Evolutionary conservation across 2,888 invertebrate genomes (phyloP), one percentile per base, ranked within the genome.

Genomic region (Cylloceria caligata): DNA sequence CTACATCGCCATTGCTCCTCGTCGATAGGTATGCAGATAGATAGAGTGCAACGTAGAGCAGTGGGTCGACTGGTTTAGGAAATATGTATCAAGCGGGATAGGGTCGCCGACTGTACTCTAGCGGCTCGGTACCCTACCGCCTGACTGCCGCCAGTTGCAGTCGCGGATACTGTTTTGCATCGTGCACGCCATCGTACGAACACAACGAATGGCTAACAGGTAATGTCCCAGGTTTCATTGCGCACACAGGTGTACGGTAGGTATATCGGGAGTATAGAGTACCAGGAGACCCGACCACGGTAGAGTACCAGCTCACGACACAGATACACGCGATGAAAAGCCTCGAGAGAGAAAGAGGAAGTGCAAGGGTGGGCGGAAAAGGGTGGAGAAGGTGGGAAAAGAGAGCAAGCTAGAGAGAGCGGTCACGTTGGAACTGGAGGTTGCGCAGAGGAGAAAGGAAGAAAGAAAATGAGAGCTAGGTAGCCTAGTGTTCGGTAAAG

Each of bases 251-350:
- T 57, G 60, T 52, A 55, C 55, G n/a, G 39, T 45, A 27, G 67
- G 19, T 80, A 62, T 69, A 55, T 49, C 65, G 76, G n/a, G 27
- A 27, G 57, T 57, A 42, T 68, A 71, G 65, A 60, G 69, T 72
- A 75, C 62, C 76, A 47, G 65, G 74, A 75, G 69, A 76, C 72
- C 71, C 67, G 65, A 64, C 60, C 76, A 36, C 62, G 52, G 74
- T 77, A 80, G 81, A 82, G 79, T 80, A 83, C 49, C 67, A 73
- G 74, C 74, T 84, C 83, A 84, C 83, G 85, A 81, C 84, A 83
- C 83, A 83, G 83, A 84, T 85, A 84, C 84, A 85, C 85, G 87
- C 85, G 81, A 85, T 81, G 72, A 42, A 68, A 68, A 79, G 62
- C 69, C 64, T 7, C 45, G 64, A 75, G 69, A 57, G 62, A 78